These are phyloP conservation scores for Ommatoiulus sabulosus DNA, from an alignment of 2,888 invertebrate genomes.

Conservation along the genomic window DNA sequence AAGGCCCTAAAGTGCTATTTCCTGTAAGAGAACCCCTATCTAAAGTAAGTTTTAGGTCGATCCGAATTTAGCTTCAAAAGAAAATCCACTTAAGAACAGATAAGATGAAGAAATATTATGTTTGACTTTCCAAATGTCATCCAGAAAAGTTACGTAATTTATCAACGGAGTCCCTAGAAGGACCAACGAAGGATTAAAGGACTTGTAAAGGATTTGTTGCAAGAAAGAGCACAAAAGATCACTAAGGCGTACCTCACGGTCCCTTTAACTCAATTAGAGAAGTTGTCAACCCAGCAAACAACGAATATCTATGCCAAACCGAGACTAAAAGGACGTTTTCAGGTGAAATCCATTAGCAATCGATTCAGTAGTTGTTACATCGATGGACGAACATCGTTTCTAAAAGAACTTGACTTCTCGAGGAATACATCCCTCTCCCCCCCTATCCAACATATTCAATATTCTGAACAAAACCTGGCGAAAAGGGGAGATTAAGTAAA, in stretches of 20 bases:
- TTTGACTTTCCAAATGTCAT: slow-evolving; percentile 24
- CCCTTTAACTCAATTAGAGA: background rate
- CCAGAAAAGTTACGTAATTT: slow-evolving; percentile 22
- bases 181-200: background rate
- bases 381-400: background rate
- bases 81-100: slow-evolving; percentile 11
- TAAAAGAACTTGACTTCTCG: background rate
- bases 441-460: background rate
- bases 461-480: background rate
- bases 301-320: background rate
- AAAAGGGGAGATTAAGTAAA: no score
- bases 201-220: background rate
- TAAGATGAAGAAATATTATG: slow-evolving; percentile 34
- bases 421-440: background rate
- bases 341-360: background rate
- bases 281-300: background rate
- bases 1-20: background rate
- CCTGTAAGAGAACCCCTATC: background rate
- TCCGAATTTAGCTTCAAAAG: slow-evolving; percentile 20
- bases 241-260: background rate
- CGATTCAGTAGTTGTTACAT: background rate
- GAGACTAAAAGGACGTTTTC: background rate
- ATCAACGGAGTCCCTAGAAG: background rate
- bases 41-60: background rate
- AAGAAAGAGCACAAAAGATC: background rate